phyloP scores from a whole-genome alignment of 2,113 vertebrate species.

The Acanthochromis polyacanthus region DNA sequence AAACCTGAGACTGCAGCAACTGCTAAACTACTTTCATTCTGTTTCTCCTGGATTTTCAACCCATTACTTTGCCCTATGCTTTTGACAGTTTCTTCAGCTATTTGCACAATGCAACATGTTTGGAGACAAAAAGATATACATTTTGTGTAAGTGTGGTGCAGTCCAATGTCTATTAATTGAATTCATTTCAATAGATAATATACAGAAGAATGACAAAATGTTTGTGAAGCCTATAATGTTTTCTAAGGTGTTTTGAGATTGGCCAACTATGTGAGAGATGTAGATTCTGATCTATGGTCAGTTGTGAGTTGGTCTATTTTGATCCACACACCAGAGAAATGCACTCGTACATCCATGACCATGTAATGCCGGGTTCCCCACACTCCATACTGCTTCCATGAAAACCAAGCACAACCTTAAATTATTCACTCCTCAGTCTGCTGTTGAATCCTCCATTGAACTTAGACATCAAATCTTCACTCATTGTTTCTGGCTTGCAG shows the following conservation, averaged over 20 bases:
- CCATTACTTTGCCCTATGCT: background rate
- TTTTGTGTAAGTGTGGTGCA: background rate
- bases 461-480: slow-evolving; percentile 20
- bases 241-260: background rate
- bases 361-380: slow-evolving; percentile 19
- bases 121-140: background rate
- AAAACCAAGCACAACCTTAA: slow-evolving; percentile 53
- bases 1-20: slow-evolving; percentile 33
- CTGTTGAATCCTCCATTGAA: slow-evolving; percentile 37
- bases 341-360: slow-evolving; percentile 19
- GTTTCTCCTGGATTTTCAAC: slow-evolving; percentile 17
- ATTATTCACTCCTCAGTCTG: slow-evolving; percentile 65
- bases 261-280: background rate
- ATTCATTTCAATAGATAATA: background rate
- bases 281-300: background rate
- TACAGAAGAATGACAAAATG: background rate
- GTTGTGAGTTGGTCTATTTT: background rate
- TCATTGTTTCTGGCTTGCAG: background rate
- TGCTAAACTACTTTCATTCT: slow-evolving; percentile 24
- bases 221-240: background rate
- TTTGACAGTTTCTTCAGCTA: slow-evolving; percentile 3
- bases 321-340: background rate
- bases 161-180: background rate
- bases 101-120: slow-evolving; percentile 2
- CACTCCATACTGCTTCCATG: slow-evolving; percentile 21